A percentile compares a stretch with the other conserved stretches of the same genome.
Evolutionary conservation across 2,113 vertebrate genomes (phyloP).

Genomic region (Jaculus jaculus): DNA sequence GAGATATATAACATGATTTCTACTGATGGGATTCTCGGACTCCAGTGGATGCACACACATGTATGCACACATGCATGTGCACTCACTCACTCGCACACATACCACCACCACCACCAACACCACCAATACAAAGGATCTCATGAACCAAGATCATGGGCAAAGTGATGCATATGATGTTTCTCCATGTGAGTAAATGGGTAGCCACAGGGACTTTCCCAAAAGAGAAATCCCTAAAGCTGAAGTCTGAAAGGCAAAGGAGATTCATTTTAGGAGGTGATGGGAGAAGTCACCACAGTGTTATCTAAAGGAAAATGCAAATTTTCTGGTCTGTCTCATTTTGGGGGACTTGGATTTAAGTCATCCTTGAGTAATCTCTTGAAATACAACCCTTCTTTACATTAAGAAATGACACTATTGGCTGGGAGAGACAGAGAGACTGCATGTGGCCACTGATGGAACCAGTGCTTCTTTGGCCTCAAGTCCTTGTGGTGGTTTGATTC

Average conservation of each 20-base stretch:
- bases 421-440: neutral
- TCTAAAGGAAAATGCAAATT: conserved; percentile 36
- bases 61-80: neutral
- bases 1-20: neutral
- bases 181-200: neutral
- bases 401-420: conserved; percentile 23
- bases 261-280: neutral
- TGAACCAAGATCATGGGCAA: neutral
- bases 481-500: neutral
- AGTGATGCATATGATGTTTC: neutral
- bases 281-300: neutral
- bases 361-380: conserved; percentile 17
- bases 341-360: conserved; percentile 54
- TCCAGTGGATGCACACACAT: neutral
- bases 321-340: conserved; percentile 43
- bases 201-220: neutral
- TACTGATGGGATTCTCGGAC: neutral
- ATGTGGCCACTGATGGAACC: neutral
- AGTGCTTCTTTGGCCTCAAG: neutral
- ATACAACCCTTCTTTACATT: neutral
- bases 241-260: neutral
- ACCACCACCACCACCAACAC: neutral
- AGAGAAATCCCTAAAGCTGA: conserved; percentile 1
- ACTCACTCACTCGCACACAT: neutral
- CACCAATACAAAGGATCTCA: neutral